A percentile compares a stretch with the other conserved stretches of the same genome.
phyloP scores from a whole-genome alignment of 2,113 vertebrate species.

The Protobothrops mucrosquamatus region DNA sequence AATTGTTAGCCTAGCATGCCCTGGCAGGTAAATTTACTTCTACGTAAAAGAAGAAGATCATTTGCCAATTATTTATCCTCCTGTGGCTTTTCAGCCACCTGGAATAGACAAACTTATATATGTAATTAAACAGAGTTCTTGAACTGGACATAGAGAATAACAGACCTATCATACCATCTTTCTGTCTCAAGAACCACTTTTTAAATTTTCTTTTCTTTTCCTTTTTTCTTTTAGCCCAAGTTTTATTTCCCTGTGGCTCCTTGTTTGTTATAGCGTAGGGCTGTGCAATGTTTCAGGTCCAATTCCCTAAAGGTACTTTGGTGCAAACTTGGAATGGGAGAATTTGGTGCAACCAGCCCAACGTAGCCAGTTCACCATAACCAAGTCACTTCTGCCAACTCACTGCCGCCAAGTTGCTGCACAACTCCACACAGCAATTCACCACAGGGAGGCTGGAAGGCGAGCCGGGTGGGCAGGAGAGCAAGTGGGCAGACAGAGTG shows the following conservation, averaged over 20 bases:
- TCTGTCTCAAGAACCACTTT: not conserved
- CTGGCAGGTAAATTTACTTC: not conserved
- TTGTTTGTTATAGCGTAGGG: not conserved
- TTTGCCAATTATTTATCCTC: not conserved
- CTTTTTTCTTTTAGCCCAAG: not conserved
- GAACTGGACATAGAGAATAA: not conserved
- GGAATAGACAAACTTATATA: not conserved
- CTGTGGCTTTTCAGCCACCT: not conserved
- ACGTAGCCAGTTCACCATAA: not conserved
- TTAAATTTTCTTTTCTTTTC: not conserved
- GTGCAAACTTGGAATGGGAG: not conserved
- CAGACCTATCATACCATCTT: not conserved
- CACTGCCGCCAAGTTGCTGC: not conserved
- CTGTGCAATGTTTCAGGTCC: not conserved
- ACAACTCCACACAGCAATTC: not conserved
- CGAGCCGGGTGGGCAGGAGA: not conserved
- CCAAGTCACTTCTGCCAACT: not conserved
- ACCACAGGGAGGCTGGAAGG: not conserved
- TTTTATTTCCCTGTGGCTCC: not conserved
- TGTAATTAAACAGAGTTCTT: not conserved
- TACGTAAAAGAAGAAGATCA: not conserved
- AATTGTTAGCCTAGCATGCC: not conserved
- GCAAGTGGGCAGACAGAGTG: not conserved
- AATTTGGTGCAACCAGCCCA: not conserved
- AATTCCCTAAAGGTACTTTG: not conserved